Conservation (phyloP, 2,888 invertebrate genomes). For the Dorcus parallelipipedus region DNA sequence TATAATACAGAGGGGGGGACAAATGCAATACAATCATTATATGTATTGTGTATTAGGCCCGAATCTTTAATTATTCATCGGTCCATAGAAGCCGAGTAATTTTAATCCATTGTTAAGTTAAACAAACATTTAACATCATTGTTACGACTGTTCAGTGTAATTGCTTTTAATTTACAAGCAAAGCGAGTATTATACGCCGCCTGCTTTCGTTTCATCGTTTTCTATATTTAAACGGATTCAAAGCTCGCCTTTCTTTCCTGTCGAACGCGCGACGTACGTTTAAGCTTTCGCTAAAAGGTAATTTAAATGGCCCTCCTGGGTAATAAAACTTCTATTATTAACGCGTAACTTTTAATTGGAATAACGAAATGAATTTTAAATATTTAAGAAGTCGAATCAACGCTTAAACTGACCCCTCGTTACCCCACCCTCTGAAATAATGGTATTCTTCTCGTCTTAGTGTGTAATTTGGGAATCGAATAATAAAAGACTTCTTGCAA, state of each 20-base stretch:
- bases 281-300: constrained; percentile 4
- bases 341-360: constrained; percentile 34
- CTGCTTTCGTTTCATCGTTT: constrained; percentile 14
- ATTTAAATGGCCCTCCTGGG: constrained; percentile 25
- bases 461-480: too few species aligned
- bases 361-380: constrained; percentile 31
- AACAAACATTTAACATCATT: constrained; percentile 49
- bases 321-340: constrained; percentile 29
- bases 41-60: constrained; percentile 40
- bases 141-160: constrained; percentile 49
- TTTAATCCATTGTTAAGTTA: constrained; percentile 51
- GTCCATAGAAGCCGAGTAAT: constrained; percentile 50
- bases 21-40: constrained; percentile 48
- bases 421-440: too few species aligned
- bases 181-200: constrained; percentile 31
- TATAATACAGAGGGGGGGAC: constrained; percentile 3
- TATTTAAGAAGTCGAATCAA: constrained; percentile 22
- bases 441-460: too few species aligned
- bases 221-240: constrained; percentile 4
- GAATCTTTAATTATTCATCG: constrained; percentile 48
- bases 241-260: too few species aligned
- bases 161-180: constrained; percentile 51
- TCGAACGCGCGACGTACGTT: neutral
- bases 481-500: too few species aligned
- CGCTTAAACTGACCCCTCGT: constrained; percentile 6